phyloP scores from a whole-genome alignment of 2,888 invertebrate species.

The Drosophila subsilvestris region DNA sequence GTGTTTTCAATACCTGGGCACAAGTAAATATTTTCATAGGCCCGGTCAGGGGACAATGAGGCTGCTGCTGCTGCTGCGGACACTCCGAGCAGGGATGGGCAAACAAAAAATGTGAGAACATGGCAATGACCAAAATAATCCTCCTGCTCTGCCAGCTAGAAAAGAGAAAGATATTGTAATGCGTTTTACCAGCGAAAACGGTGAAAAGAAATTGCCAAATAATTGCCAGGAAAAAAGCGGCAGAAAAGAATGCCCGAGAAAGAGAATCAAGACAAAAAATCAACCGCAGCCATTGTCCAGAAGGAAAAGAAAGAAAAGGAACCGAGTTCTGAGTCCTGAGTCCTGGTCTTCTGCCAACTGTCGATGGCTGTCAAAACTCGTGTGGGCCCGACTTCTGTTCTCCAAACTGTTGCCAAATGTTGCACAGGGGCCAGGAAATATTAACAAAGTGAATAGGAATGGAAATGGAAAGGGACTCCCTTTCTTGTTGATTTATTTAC shows the following conservation, averaged over 20 bases:
- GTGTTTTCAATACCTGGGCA: slow-evolving; percentile 63
- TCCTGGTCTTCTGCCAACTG: slow-evolving; percentile 57
- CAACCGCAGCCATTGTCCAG: slow-evolving; percentile 67
- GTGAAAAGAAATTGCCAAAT: slow-evolving; percentile 68
- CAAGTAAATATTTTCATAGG: slow-evolving; percentile 76
- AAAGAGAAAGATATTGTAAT: slow-evolving; percentile 32
- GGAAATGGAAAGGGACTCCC: no score
- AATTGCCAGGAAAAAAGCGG: slow-evolving; percentile 59
- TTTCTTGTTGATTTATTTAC: slow-evolving; percentile 67
- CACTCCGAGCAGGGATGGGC: slow-evolving; percentile 38
- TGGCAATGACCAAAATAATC: slow-evolving; percentile 79
- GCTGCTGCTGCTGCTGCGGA: slow-evolving; percentile 9
- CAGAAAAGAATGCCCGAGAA: slow-evolving; percentile 14
- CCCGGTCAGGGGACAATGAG: slow-evolving; percentile 48
- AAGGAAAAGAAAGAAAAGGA: slow-evolving; percentile 28
- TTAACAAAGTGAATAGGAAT: slow-evolving; percentile 43
- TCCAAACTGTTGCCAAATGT: slow-evolving; percentile 56
- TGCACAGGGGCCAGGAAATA: slow-evolving; percentile 66
- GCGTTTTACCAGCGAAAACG: slow-evolving; percentile 54
- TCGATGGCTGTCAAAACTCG: slow-evolving; percentile 71
- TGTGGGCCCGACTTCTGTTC: slow-evolving; percentile 23
- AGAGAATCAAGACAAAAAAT: slow-evolving; percentile 67
- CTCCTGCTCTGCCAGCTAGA: slow-evolving; percentile 52
- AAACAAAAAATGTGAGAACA: slow-evolving; percentile 68
- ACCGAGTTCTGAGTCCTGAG: slow-evolving; percentile 18